Evolutionary conservation across 1,140 invertebrate species (phyloP).

Genomic region (Brachionus sp.): DNA sequence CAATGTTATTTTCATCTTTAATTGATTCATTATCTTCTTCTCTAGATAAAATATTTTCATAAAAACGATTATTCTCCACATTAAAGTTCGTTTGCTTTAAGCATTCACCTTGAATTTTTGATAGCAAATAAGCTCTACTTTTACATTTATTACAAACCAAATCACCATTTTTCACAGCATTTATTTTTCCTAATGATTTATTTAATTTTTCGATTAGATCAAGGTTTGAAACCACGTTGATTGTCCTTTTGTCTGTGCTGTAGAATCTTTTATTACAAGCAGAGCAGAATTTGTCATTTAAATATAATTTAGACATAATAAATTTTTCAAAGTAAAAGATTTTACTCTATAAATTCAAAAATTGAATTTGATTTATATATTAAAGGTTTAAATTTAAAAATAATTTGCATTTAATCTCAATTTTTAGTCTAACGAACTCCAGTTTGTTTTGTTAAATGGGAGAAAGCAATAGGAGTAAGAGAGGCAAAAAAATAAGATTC

Average conservation of each 20-base stretch:
- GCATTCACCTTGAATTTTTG: background rate
- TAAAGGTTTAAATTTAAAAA: background rate
- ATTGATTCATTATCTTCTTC: background rate
- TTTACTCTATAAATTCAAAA: background rate
- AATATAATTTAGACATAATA: background rate
- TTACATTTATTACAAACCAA: background rate
- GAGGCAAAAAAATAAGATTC: background rate
- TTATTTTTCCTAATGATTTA: background rate
- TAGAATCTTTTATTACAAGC: background rate
- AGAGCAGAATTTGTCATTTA: background rate
- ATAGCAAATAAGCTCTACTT: background rate
- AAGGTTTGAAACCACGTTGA: background rate
- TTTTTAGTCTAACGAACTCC: background rate
- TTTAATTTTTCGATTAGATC: background rate
- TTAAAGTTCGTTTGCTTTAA: background rate
- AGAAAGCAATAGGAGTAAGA: background rate
- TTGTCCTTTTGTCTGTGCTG: background rate
- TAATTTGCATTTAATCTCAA: background rate
- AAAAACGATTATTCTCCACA: background rate
- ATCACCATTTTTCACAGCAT: background rate
- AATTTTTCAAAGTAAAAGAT: background rate
- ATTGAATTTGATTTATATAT: background rate
- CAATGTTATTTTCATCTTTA: background rate
- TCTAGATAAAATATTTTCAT: background rate
- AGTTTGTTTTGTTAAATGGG: background rate